Evolutionary conservation across 2,888 invertebrate species (phyloP).

Genomic region (Apamea monoglypha): DNA sequence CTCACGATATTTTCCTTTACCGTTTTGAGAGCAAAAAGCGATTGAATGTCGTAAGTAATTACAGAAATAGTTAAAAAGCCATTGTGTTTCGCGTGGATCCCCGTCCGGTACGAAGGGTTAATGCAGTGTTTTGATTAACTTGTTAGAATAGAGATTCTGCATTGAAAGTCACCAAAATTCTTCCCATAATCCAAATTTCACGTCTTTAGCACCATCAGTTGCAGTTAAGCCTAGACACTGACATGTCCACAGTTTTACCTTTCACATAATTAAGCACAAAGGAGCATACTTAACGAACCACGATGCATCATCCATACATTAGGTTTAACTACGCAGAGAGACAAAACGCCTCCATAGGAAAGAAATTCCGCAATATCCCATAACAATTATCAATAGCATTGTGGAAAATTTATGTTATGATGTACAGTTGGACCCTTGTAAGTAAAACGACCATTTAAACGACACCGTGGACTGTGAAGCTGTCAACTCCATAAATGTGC

Average conservation of each 20-base stretch:
- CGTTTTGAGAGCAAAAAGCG: not conserved
- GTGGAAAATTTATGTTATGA: slow-evolving; percentile 67
- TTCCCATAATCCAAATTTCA: not conserved
- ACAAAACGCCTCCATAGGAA: slow-evolving; percentile 60
- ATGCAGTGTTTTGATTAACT: not conserved
- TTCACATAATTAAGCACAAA: slow-evolving; percentile 43
- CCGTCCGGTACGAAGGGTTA: too few relatives aligned
- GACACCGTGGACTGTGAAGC: slow-evolving; percentile 67
- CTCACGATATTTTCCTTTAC: too few relatives aligned
- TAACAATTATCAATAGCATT: slow-evolving; percentile 69
- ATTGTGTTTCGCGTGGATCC: too few relatives aligned
- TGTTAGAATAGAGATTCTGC: not conserved
- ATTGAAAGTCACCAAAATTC: not conserved
- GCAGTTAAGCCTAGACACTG: slow-evolving; percentile 1
- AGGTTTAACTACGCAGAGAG: slow-evolving; percentile 58
- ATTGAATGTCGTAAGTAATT: too few relatives aligned
- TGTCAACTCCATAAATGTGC: slow-evolving; percentile 72
- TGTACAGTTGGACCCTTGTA: slow-evolving; percentile 68
- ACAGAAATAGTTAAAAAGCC: too few relatives aligned
- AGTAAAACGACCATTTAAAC: slow-evolving; percentile 66
- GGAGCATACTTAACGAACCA: slow-evolving; percentile 23
- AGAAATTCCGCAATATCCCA: slow-evolving; percentile 64
- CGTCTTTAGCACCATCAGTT: not conserved
- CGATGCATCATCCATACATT: slow-evolving; percentile 59
- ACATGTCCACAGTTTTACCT: slow-evolving; percentile 3